Conservation (phyloP, 2,888 invertebrate genomes). For the Alcis repandata region DNA sequence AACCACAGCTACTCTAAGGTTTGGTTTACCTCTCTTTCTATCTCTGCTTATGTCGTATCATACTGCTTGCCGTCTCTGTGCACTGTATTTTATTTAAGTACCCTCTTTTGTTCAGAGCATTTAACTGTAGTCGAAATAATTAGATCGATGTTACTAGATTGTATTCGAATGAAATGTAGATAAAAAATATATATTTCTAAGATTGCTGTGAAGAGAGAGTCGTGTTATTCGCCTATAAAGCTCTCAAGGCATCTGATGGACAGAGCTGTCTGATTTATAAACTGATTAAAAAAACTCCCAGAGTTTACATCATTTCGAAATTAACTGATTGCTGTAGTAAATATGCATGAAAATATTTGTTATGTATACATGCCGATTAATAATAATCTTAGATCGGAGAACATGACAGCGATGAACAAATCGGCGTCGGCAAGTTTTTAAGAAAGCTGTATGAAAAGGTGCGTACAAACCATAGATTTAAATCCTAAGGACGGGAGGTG, state of each 20-base stretch:
- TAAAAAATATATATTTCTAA: neutral
- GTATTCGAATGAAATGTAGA: slow-evolving; percentile 13
- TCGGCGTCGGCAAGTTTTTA: neutral
- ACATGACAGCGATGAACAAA: neutral
- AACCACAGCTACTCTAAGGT: neutral
- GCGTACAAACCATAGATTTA: slow-evolving; percentile 4
- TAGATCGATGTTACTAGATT: slow-evolving; percentile 41
- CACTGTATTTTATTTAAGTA: slow-evolving; percentile 38
- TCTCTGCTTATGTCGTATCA: slow-evolving; percentile 66
- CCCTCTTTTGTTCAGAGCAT: slow-evolving; percentile 34
- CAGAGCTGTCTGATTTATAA: too few species aligned
- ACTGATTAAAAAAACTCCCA: too few species aligned
- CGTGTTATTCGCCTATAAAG: too few species aligned
- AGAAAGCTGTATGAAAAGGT: neutral
- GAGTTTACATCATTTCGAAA: neutral
- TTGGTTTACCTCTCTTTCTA: slow-evolving; percentile 45
- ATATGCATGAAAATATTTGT: slow-evolving; percentile 21
- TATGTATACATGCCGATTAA: too few species aligned
- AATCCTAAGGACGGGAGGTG: too few species aligned
- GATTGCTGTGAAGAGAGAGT: too few species aligned
- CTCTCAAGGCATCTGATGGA: too few species aligned
- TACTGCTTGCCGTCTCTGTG: slow-evolving; percentile 59
- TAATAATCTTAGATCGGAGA: neutral
- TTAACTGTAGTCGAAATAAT: slow-evolving; percentile 33
- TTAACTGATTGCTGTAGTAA: neutral